These are phyloP conservation scores for Scomber scombrus DNA, from an alignment of 2,113 vertebrate genomes.

Conservation along the genomic window DNA sequence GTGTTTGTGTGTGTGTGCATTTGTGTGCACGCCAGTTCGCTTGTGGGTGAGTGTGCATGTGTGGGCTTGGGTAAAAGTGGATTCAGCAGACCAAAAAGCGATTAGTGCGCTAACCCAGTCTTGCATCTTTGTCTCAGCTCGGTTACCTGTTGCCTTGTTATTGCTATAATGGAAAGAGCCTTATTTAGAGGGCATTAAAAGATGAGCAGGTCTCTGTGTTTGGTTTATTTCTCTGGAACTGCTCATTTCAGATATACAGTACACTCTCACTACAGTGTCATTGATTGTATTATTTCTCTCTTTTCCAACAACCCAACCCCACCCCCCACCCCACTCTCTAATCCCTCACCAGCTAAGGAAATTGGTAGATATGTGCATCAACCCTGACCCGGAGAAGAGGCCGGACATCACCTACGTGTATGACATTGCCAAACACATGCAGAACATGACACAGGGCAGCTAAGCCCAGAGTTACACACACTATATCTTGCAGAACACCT, in stretches of 20 bases:
- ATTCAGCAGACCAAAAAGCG: slow-evolving; percentile 57
- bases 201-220: not conserved
- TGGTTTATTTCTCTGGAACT: slow-evolving; percentile 10
- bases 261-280: not conserved
- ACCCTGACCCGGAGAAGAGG: slow-evolving; percentile 97
- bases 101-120: slow-evolving; percentile 36
- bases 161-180: not conserved
- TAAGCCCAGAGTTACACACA: slow-evolving; percentile 76
- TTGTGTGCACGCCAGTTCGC: slow-evolving; percentile 1
- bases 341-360: slow-evolving; percentile 89
- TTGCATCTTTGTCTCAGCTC: slow-evolving; percentile 13
- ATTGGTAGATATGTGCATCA: slow-evolving; percentile 98
- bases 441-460: slow-evolving; percentile 88
- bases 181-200: not conserved
- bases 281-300: slow-evolving; percentile 37
- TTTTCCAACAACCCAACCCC: slow-evolving; percentile 12
- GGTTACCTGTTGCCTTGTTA: slow-evolving; percentile 55
- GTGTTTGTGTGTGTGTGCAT: slow-evolving; percentile 9
- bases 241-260: not conserved
- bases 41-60: slow-evolving; percentile 14
- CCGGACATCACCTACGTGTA: slow-evolving; percentile 97
- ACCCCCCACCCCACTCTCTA: not conserved
- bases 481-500: slow-evolving; percentile 51
- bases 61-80: slow-evolving; percentile 34
- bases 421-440: slow-evolving; percentile 95